Percentiles rank a stretch among this genome's conserved stretches.
phyloP scores from a whole-genome alignment of 2,797 vertebrate species.

The Gallinago solitaria region DNA sequence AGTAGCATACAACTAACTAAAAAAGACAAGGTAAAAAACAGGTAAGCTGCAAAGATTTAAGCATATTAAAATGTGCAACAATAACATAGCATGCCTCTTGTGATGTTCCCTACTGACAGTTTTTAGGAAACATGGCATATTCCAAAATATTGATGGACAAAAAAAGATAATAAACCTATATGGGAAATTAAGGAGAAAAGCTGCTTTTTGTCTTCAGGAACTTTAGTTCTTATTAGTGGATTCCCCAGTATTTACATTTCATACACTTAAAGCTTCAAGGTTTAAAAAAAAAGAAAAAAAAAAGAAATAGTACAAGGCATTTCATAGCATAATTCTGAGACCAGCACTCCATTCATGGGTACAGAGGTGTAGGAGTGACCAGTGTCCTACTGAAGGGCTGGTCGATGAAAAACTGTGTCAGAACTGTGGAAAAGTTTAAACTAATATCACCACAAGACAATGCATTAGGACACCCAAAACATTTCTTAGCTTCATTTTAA shows the following conservation, averaged over 20 bases:
- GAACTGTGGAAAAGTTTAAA: rapidly evolving
- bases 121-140: not conserved
- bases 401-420: not conserved
- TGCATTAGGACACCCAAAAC: rapidly evolving
- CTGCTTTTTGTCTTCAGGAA: not conserved
- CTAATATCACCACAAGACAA: not conserved
- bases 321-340: not conserved
- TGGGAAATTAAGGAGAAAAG: not conserved
- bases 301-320: not conserved
- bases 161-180: not conserved
- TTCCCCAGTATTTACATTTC: not conserved
- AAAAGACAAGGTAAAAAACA: not conserved
- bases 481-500: not conserved
- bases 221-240: not conserved
- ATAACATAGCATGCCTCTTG: not conserved
- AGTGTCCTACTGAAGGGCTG: not conserved
- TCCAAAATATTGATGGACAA: not conserved
- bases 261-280: not conserved
- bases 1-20: not conserved
- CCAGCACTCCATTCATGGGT: not conserved
- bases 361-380: not conserved
- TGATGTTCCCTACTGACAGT: not conserved
- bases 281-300: not conserved
- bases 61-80: not conserved
- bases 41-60: not conserved